Base-by-base conservation (phyloP, 2,888 invertebrate species). In the Hartigia nigra region DNA sequence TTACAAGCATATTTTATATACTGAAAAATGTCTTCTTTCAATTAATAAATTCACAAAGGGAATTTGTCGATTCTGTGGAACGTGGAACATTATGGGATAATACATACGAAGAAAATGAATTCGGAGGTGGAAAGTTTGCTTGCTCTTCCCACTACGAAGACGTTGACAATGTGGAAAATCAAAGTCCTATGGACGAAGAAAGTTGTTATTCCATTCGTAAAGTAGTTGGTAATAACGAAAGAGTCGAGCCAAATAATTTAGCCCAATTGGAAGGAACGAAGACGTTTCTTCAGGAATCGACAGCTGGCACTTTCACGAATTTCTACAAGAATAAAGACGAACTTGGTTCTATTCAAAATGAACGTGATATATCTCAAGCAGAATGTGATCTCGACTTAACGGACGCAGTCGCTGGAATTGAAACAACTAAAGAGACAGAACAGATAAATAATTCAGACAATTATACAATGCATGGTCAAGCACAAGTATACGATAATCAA, bases 91-190 rank as follows among this genome's bases (percentile, higher is more conserved):
- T 88, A 23, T 91, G 90, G 90, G 86, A 90, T 77, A 86, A 82
- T 81, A 90, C 90, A 0, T 91, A 90, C 34, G 90, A 91, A 82
- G 90, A 91, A 75, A 86, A 86, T 79, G 90, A 90, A 76, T 83
- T 78, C 2, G 87, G 88, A 76, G 81, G 82, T 74, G 76, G 23
- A 55, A 55, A 55, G 55, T 23, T 23, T 55, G 9, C 23, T 55
- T 9, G 9, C 55, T 9, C 55, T 55, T 55, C 55, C 1, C 55
- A 55, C 2, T 55, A 14, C 2, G 23, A 23, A 55, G 9, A 23
- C 23, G 23, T 55, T 23, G 55, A 55, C 55, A 55, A 55, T 55
- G 55, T 55, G 2, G 23, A 55, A 55, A 55, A 55, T 55, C 55
- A 9, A 55, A 55, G 23, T 5, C 2, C 9, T 2, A 23, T 23